Conservation (phyloP, 2,888 invertebrate genomes). For the Yponomeuta evonymella region DNA sequence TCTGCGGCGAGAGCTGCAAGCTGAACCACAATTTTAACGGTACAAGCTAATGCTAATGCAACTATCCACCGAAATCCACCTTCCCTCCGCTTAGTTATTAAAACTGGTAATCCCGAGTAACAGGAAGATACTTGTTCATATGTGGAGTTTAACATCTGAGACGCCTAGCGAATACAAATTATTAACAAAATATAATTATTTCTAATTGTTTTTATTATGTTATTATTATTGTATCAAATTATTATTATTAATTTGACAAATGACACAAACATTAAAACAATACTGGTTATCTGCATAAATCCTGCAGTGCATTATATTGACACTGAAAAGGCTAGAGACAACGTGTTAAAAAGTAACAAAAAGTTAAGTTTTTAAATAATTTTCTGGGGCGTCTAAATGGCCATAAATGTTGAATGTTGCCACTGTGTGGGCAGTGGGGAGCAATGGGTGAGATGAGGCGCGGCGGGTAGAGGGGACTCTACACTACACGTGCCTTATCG, state of each 20-base stretch:
- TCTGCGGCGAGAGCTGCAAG: not conserved
- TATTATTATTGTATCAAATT: too few species aligned
- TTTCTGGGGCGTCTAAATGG: not conserved
- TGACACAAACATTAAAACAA: too few species aligned
- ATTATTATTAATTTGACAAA: too few species aligned
- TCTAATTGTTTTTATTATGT: too few species aligned
- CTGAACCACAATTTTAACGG: not conserved
- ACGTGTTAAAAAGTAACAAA: not conserved
- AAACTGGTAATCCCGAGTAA: too few species aligned
- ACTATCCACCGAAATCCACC: not conserved
- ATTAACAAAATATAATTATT: too few species aligned
- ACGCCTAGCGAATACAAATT: too few species aligned
- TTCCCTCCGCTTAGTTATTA: too few species aligned
- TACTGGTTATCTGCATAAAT: too few species aligned
- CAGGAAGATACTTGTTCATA: too few species aligned
- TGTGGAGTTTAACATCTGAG: too few species aligned
- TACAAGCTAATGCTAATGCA: not conserved
- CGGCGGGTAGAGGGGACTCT: constrained; percentile 25
- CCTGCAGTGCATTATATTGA: not conserved
- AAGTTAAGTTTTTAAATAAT: not conserved
- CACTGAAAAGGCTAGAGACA: not conserved
- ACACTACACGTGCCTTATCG: constrained; percentile 43
- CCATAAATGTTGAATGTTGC: constrained; percentile 18
- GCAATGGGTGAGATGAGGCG: constrained; percentile 33
- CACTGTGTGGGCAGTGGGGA: constrained; percentile 23